phyloP scores from a whole-genome alignment of 2,113 vertebrate genomes.

The Morone saxatilis region DNA sequence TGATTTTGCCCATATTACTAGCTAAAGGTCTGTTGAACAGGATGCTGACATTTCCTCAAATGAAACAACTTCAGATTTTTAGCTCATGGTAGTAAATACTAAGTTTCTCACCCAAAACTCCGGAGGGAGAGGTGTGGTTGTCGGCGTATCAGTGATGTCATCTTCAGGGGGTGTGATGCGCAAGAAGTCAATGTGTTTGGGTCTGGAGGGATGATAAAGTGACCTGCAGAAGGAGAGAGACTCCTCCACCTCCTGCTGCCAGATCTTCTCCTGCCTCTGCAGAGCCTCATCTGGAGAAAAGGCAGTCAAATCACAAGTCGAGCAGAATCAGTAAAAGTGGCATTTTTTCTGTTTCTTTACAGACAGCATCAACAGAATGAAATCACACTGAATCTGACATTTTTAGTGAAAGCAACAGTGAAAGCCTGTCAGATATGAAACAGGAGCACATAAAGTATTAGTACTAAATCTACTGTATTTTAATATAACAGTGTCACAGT shows the following conservation, averaged over 20 bases:
- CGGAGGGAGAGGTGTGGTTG: slow-evolving; percentile 21
- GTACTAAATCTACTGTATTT: neutral
- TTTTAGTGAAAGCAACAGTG: neutral
- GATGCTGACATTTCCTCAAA: neutral
- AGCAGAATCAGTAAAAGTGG: neutral
- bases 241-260: slow-evolving; percentile 78
- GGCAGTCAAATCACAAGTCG: no score
- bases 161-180: slow-evolving; percentile 72
- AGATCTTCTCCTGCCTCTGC: slow-evolving; percentile 72
- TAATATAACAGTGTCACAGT: neutral
- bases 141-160: slow-evolving; percentile 58
- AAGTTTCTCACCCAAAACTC: slow-evolving; percentile 60
- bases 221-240: slow-evolving; percentile 60
- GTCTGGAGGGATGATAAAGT: slow-evolving; percentile 66
- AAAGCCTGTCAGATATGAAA: neutral
- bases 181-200: slow-evolving; percentile 72
- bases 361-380: neutral
- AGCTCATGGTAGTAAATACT: slow-evolving; percentile 1
- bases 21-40: neutral
- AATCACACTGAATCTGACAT: neutral
- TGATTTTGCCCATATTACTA: neutral
- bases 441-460: neutral
- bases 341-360: neutral
- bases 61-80: neutral
- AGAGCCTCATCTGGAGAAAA: slow-evolving; percentile 66